These are phyloP conservation scores for Holothuria leucospilota DNA, from an alignment of 53 echinoderm and acorn worm species.

Conservation along the genomic window DNA sequence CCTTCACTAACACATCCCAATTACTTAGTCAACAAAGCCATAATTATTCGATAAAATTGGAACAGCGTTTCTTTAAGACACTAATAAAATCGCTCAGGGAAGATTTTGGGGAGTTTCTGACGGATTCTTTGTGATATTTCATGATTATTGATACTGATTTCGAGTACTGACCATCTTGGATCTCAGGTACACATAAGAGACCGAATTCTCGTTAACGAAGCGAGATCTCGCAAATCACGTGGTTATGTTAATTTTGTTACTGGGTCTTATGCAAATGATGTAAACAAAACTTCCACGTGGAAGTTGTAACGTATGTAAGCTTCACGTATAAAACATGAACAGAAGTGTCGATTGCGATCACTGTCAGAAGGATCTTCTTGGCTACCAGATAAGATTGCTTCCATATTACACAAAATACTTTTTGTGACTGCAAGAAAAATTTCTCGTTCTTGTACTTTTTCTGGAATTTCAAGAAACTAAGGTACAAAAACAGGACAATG, in stretches of 20 bases:
- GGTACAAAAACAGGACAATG: conserved; percentile 27
- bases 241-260: not conserved
- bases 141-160: not conserved
- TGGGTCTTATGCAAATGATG: conserved; percentile 30
- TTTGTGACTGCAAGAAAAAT: not conserved
- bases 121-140: not conserved
- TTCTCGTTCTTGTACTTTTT: not conserved
- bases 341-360: too few relatives aligned
- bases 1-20: too few relatives aligned
- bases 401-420: too few relatives aligned
- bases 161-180: not conserved
- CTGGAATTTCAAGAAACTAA: not conserved
- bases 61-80: too few relatives aligned
- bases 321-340: too few relatives aligned
- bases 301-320: not conserved
- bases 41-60: too few relatives aligned
- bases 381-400: not conserved
- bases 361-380: not conserved
- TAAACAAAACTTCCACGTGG: conserved; percentile 41
- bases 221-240: not conserved
- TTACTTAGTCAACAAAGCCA: too few relatives aligned
- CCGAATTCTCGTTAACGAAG: not conserved
- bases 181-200: not conserved
- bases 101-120: too few relatives aligned
- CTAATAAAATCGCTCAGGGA: too few relatives aligned